These are phyloP conservation scores for Hedya salicella DNA, from an alignment of 2,888 invertebrate species.

Conservation along the genomic window DNA sequence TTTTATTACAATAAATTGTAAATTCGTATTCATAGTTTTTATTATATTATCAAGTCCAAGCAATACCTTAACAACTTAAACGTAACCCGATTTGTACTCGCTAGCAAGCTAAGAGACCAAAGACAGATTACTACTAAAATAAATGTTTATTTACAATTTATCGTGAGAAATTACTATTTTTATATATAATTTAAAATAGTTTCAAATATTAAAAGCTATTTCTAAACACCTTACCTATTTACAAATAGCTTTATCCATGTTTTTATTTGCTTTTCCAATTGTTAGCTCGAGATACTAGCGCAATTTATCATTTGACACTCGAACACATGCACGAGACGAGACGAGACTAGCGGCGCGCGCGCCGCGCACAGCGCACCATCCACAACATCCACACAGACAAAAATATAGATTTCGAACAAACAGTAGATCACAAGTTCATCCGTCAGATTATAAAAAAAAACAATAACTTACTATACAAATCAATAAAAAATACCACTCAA, in stretches of 20 bases:
- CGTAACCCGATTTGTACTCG: conserved; percentile 37
- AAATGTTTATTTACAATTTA: conserved; percentile 81
- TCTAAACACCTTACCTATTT: conserved; percentile 72
- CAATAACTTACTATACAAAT: conserved; percentile 82
- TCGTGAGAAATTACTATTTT: conserved; percentile 78
- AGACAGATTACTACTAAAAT: conserved; percentile 75
- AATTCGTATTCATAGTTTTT: conserved; percentile 32
- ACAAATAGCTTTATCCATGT: conserved; percentile 71
- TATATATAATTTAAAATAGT: conserved; percentile 66
- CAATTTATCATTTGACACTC: conserved; percentile 30
- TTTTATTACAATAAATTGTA: conserved; percentile 38
- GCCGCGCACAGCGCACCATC: conserved; percentile 55
- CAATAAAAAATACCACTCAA: conserved; percentile 70
- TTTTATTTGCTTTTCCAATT: conserved; percentile 44
- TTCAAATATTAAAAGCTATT: conserved; percentile 76
- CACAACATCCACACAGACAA: conserved; percentile 67
- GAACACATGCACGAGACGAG: conserved; percentile 45
- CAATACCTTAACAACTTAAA: conserved; percentile 37
- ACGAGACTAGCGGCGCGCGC: conserved; percentile 62
- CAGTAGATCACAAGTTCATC: conserved; percentile 74
- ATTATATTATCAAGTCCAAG: conserved; percentile 37
- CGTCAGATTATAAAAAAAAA: conserved; percentile 69
- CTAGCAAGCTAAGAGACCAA: conserved; percentile 52
- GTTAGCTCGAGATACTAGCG: conserved; percentile 45
- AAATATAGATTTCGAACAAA: conserved; percentile 58